These are phyloP conservation scores for Spisula subtruncata DNA, from an alignment of 2,888 invertebrate genomes.

Conservation along the genomic window DNA sequence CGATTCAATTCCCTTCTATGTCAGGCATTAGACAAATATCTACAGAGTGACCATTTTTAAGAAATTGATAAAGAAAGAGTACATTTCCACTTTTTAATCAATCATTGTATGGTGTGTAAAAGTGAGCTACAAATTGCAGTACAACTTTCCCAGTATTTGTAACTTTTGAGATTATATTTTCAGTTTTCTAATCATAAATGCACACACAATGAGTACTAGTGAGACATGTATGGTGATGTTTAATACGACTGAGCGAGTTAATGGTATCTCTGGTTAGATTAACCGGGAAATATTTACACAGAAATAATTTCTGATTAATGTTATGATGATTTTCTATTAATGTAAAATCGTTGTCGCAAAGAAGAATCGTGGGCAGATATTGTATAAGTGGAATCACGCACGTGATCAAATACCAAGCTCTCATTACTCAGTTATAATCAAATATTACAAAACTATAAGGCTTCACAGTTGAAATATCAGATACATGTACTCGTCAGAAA, in stretches of 20 bases:
- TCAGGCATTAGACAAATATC: no score
- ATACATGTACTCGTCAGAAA: not conserved
- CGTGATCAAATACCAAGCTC: not conserved
- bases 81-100: no score
- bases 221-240: not conserved
- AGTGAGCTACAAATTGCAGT: no score
- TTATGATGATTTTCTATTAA: constrained; percentile 11
- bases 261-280: not conserved
- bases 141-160: no score
- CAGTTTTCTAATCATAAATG: no score
- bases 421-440: constrained; percentile 8
- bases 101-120: no score
- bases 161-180: no score
- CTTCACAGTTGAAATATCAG: not conserved
- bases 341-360: constrained; percentile 10
- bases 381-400: constrained; percentile 1
- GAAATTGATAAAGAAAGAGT: no score
- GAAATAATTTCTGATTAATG: constrained; percentile 7
- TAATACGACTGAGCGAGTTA: not conserved
- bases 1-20: no score
- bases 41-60: no score
- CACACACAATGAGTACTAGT: no score
- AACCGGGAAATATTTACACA: not conserved
- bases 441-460: not conserved
- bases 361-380: constrained; percentile 17